phyloP scores from a whole-genome alignment of 1,140 invertebrate genomes.

The Drosophila subobscura region DNA sequence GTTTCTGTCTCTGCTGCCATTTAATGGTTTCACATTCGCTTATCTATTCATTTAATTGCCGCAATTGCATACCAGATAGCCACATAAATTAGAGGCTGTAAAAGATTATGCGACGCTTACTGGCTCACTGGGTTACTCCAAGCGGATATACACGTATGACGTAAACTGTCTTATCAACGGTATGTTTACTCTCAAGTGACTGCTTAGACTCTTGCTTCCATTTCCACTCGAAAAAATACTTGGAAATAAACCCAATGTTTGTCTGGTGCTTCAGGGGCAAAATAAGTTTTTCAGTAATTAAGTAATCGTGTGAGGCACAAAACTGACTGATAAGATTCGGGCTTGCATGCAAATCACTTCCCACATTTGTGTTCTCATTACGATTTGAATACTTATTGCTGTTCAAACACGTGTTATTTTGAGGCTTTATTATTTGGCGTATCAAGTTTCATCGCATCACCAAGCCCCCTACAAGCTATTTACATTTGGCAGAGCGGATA shows the following conservation, averaged over 20 bases:
- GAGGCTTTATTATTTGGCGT: not conserved
- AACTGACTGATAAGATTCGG: no score
- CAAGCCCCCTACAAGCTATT: conserved; percentile 16
- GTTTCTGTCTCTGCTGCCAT: not conserved
- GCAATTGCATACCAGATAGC: not conserved
- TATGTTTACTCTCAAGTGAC: not conserved
- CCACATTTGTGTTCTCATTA: not conserved
- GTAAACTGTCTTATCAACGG: conserved; percentile 16
- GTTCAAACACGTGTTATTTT: no score
- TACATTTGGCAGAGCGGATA: conserved; percentile 10
- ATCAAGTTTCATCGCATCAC: not conserved
- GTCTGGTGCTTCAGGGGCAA: not conserved
- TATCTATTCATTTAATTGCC: not conserved
- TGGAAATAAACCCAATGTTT: not conserved
- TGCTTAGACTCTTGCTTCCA: not conserved
- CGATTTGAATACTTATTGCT: not conserved
- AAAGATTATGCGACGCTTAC: conserved; percentile 3
- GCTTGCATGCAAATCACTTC: no score
- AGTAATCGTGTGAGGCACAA: no score
- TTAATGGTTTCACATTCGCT: not conserved
- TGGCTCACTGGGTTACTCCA: not conserved
- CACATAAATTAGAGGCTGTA: not conserved
- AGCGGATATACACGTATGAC: not conserved
- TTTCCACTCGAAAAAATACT: conserved; percentile 1
- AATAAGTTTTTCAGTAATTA: no score